Evolutionary conservation across 2,888 invertebrate genomes (phyloP).

Genomic region (Brachycybe producta): DNA sequence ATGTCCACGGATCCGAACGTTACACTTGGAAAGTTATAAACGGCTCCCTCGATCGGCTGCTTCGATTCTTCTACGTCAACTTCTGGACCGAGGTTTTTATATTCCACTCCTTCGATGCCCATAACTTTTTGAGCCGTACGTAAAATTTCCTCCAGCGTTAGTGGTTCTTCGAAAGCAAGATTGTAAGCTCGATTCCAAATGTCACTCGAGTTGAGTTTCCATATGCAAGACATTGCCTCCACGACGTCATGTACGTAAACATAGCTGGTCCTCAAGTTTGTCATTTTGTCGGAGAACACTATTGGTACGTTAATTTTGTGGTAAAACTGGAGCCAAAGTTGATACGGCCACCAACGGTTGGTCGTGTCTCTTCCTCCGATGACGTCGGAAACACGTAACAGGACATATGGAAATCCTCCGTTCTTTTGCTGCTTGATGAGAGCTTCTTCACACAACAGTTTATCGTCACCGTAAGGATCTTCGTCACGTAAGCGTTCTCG

Average conservation of each 20-base stretch:
- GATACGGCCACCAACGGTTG: slow-evolving; percentile 37
- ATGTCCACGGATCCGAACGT: slow-evolving; percentile 33
- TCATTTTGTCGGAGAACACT: slow-evolving; percentile 28
- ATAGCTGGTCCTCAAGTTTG: slow-evolving; percentile 31
- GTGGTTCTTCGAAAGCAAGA: slow-evolving; percentile 31
- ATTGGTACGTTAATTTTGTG: slow-evolving; percentile 28
- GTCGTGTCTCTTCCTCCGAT: slow-evolving; percentile 38
- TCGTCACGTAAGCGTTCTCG: slow-evolving; percentile 26
- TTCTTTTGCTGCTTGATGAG: slow-evolving; percentile 26
- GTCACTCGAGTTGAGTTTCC: slow-evolving; percentile 21
- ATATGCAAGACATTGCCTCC: slow-evolving; percentile 27
- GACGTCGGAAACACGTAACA: slow-evolving; percentile 38
- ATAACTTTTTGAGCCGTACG: slow-evolving; percentile 21
- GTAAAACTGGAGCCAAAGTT: slow-evolving; percentile 34
- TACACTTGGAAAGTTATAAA: slow-evolving; percentile 36
- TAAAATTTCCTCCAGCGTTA: slow-evolving; percentile 31
- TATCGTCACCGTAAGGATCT: slow-evolving; percentile 36
- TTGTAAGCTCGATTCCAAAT: slow-evolving; percentile 32
- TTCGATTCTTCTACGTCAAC: slow-evolving; percentile 13
- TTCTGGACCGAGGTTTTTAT: slow-evolving; percentile 10
- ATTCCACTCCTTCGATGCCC: slow-evolving; percentile 17
- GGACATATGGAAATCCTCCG: slow-evolving; percentile 30
- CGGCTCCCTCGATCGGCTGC: slow-evolving; percentile 22
- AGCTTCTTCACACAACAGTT: slow-evolving; percentile 35
- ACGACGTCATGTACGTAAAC: slow-evolving; percentile 37